phyloP scores from a whole-genome alignment of 2,797 vertebrate species.

The Cottoperca gobio region DNA sequence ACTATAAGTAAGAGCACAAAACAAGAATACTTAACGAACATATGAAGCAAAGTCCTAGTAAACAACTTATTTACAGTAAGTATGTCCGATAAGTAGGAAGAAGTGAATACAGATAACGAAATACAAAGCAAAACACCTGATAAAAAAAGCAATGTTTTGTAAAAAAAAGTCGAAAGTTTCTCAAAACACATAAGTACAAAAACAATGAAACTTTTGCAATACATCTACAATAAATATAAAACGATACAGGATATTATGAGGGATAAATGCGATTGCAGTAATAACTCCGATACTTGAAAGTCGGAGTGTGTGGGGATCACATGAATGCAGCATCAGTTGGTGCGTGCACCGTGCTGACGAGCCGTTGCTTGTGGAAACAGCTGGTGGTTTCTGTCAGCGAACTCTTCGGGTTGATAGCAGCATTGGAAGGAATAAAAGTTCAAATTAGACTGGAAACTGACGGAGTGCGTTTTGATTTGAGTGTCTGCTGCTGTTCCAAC shows the following conservation, averaged over 20 bases:
- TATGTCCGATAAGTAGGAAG: too few species aligned
- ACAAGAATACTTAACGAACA: too few species aligned
- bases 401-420: conserved; percentile 17
- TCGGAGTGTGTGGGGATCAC: background rate
- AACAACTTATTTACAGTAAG: too few species aligned
- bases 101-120: too few species aligned
- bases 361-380: conserved; percentile 80
- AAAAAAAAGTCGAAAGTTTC: background rate
- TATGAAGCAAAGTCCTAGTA: too few species aligned
- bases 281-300: background rate
- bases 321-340: conserved; percentile 65
- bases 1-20: too few species aligned
- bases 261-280: background rate
- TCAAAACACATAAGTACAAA: background rate
- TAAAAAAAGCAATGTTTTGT: background rate
- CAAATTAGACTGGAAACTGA: conserved; percentile 25
- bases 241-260: background rate
- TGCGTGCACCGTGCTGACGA: conserved; percentile 71
- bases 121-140: background rate
- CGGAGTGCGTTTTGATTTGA: conserved; percentile 1
- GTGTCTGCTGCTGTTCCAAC: conserved; percentile 5
- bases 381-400: conserved; percentile 78
- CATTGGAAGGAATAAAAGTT: conserved; percentile 58
- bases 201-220: background rate
- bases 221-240: background rate